These are phyloP conservation scores for Congeria kusceri DNA, from an alignment of 2,888 invertebrate genomes.

Conservation along the genomic window DNA sequence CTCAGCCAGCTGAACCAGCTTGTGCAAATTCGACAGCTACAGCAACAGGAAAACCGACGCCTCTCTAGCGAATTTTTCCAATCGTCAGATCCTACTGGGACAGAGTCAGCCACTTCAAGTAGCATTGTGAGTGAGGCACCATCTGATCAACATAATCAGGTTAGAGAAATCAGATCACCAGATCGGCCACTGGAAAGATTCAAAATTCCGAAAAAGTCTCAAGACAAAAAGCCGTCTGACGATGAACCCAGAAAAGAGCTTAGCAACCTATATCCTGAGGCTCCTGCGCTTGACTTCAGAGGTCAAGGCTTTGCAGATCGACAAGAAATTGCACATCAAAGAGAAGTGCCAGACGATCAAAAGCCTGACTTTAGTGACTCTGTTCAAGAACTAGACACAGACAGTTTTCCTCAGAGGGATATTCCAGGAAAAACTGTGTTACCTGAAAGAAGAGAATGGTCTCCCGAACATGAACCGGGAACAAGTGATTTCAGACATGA, in stretches of 20 bases:
- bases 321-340: too few species aligned
- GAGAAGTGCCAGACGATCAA: background rate
- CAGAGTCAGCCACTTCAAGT: background rate
- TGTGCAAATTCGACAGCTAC: constrained; percentile 53
- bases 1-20: constrained; percentile 77
- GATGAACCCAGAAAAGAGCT: constrained; percentile 28
- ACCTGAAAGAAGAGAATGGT: constrained; percentile 12
- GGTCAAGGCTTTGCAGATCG: background rate
- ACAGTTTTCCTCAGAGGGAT: background rate
- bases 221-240: constrained; percentile 10
- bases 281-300: constrained; percentile 12
- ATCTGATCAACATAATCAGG: background rate
- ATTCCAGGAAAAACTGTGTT: background rate
- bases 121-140: constrained; percentile 4
- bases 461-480: background rate
- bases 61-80: constrained; percentile 19
- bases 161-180: constrained; percentile 27
- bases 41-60: constrained; percentile 40
- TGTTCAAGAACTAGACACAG: background rate
- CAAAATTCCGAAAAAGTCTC: constrained; percentile 48
- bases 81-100: background rate
- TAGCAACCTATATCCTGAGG: constrained; percentile 46
- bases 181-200: constrained; percentile 46
- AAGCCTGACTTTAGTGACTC: background rate
- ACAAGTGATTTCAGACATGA: background rate